phyloP scores from a whole-genome alignment of 2,888 invertebrate genomes.

The Lasioglossum marginatum region DNA sequence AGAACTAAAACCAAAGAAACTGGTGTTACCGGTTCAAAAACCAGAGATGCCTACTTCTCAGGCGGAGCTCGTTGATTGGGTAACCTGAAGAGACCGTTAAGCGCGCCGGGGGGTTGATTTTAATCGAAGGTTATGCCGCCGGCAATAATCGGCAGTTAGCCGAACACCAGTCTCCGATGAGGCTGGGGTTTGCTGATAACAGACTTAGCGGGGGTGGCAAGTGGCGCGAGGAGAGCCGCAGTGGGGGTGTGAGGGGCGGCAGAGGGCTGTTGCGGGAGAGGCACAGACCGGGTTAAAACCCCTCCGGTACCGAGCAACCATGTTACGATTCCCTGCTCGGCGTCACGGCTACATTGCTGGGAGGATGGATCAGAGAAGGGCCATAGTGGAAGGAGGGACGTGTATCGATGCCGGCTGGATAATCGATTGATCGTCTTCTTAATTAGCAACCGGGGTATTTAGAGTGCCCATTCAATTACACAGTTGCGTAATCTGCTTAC shows the following conservation, averaged over 20 bases:
- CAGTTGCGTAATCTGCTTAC: slow-evolving; percentile 74
- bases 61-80: slow-evolving; percentile 55
- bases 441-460: slow-evolving; percentile 73
- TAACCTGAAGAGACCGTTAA: slow-evolving; percentile 65
- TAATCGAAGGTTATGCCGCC: slow-evolving; percentile 74
- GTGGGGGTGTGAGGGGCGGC: neutral
- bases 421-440: slow-evolving; percentile 78
- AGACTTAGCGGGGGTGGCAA: slow-evolving; percentile 74
- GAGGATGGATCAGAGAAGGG: slow-evolving; percentile 55
- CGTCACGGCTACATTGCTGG: slow-evolving; percentile 63
- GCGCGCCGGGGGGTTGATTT: slow-evolving; percentile 70
- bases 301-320: slow-evolving; percentile 62
- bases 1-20: neutral
- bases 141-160: slow-evolving; percentile 78
- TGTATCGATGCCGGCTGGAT: slow-evolving; percentile 66
- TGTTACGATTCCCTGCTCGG: slow-evolving; percentile 69
- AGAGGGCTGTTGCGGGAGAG: neutral
- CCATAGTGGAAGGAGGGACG: slow-evolving; percentile 47
- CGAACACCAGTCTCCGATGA: slow-evolving; percentile 69
- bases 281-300: slow-evolving; percentile 38
- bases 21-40: neutral
- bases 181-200: slow-evolving; percentile 80
- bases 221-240: slow-evolving; percentile 22
- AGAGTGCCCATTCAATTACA: slow-evolving; percentile 76
- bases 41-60: neutral